phyloP scores from a whole-genome alignment of 1,140 invertebrate genomes.

The Polypedilum vanderplanki region DNA sequence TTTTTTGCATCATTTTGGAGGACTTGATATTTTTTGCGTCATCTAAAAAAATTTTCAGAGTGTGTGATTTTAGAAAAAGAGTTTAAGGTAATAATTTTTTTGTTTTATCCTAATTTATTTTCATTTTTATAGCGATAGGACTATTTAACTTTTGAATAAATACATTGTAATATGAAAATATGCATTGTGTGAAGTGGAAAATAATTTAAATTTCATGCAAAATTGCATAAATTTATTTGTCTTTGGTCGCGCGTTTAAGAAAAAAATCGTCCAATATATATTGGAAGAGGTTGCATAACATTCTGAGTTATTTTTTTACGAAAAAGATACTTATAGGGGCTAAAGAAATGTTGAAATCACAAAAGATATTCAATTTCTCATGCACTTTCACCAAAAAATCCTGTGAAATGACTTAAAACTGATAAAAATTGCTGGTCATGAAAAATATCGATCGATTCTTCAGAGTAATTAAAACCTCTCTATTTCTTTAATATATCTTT shows the following conservation, averaged over 20 bases:
- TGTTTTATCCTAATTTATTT: background rate
- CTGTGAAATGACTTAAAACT: conserved; percentile 2
- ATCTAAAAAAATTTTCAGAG: no score
- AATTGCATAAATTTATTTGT: background rate
- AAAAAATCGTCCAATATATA: background rate
- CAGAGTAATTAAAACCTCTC: conserved; percentile 19
- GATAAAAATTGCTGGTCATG: conserved; percentile 16
- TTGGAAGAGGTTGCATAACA: conserved; percentile 15
- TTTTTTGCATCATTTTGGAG: no score
- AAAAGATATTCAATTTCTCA: background rate
- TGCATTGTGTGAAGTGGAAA: conserved; percentile 8
- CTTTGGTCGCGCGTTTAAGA: background rate
- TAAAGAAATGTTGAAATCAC: background rate
- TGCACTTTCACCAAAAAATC: conserved; percentile 5
- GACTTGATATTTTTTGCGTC: no score
- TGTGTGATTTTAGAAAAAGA: background rate
- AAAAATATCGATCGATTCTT: conserved; percentile 21
- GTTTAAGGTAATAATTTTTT: background rate
- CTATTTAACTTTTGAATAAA: background rate
- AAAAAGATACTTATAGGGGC: background rate
- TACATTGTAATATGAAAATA: background rate
- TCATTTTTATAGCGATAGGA: background rate
- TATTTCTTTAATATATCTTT: background rate
- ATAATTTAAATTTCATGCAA: background rate
- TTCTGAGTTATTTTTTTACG: background rate